These are phyloP conservation scores for Acleris sparsana DNA, from an alignment of 2,888 invertebrate genomes.

Conservation along the genomic window DNA sequence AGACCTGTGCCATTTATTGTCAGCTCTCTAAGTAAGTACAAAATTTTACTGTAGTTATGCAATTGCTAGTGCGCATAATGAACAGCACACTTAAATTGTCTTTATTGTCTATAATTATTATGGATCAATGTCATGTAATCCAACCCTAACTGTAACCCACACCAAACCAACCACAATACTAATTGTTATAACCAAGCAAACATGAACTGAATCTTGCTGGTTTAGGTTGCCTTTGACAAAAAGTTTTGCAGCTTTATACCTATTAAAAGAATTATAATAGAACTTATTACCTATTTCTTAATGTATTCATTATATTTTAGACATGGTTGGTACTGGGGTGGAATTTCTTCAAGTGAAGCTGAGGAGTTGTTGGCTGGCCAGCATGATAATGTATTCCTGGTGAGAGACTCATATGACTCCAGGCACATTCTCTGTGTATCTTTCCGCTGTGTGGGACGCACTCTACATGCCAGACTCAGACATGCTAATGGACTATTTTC, in stretches of 20 bases:
- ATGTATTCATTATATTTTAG: conserved; percentile 51
- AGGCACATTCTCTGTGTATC: conserved; percentile 88
- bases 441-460: conserved; percentile 87
- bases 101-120: no score
- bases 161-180: no score
- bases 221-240: no score
- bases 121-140: background rate
- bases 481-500: conserved; percentile 88
- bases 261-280: no score
- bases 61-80: no score
- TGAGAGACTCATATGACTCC: conserved; percentile 88
- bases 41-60: no score
- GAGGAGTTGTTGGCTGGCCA: conserved; percentile 86
- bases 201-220: no score
- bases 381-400: conserved; percentile 89
- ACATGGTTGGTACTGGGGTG: conserved; percentile 91
- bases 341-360: conserved; percentile 88
- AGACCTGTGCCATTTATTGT: conserved; percentile 78
- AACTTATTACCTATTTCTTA: no score
- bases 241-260: no score
- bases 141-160: no score
- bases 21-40: conserved; percentile 73
- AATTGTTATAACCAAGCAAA: no score
- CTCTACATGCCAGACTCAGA: conserved; percentile 88
- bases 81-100: no score